These are phyloP conservation scores for Gopherus flavomarginatus DNA, from an alignment of 2,113 vertebrate species.

Conservation along the genomic window DNA sequence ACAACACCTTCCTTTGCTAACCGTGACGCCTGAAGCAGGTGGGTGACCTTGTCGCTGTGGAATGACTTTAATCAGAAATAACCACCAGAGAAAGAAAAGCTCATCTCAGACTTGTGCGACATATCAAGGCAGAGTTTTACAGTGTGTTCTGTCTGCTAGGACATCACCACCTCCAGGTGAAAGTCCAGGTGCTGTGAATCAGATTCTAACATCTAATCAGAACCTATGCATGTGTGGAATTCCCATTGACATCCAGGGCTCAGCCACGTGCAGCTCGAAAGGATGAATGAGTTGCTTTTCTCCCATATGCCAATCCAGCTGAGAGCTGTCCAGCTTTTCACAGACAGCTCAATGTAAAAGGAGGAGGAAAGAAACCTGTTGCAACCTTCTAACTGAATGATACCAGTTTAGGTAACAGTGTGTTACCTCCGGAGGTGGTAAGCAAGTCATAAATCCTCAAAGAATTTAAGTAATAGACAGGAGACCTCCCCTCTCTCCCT, in stretches of 20 bases:
- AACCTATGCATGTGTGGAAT: accelerated
- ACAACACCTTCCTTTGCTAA: background rate
- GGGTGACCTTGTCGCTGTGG: accelerated
- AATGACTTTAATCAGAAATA: background rate
- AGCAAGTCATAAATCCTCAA: slow-evolving; percentile 68
- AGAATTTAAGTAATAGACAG: slow-evolving; percentile 58
- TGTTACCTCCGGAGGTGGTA: slow-evolving; percentile 58
- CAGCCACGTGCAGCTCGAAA: accelerated
- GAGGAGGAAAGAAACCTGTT: background rate
- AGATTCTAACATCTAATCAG: background rate
- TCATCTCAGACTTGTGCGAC: background rate
- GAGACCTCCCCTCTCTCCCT: slow-evolving; percentile 53
- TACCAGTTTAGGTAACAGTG: slow-evolving; percentile 40
- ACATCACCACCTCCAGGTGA: background rate
- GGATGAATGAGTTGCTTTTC: background rate
- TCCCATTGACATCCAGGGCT: background rate
- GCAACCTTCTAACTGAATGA: slow-evolving; percentile 36
- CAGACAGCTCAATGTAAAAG: background rate
- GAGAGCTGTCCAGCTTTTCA: background rate
- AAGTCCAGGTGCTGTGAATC: background rate
- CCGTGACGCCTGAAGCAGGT: background rate
- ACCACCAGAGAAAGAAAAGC: accelerated
- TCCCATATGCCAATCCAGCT: background rate
- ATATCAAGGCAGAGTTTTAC: background rate
- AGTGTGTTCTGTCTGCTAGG: background rate